Conservation (phyloP, 2,888 invertebrate genomes). For the Agonopterix heracliana region DNA sequence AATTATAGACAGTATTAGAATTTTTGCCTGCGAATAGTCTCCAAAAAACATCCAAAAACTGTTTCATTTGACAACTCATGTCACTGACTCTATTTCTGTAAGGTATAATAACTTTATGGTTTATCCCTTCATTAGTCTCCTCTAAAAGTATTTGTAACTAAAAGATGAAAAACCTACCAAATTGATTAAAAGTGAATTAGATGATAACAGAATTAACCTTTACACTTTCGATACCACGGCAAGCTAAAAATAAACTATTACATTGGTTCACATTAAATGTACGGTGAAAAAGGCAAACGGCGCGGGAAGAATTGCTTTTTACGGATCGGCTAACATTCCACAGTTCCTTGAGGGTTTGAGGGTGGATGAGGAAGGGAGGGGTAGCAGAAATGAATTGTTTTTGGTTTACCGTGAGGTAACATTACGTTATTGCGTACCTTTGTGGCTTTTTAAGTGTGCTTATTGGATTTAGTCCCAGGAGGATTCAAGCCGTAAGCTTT, state of each 20-base stretch:
- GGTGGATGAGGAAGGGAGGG: conserved; percentile 16
- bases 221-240: no score
- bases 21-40: no score
- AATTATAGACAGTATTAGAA: no score
- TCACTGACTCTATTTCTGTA: no score
- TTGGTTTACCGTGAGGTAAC: conserved; percentile 56
- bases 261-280: conserved; percentile 63
- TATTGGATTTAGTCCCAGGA: conserved; percentile 20
- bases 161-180: no score
- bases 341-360: conserved; percentile 35
- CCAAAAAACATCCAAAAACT: no score
- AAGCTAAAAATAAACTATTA: conserved; percentile 20
- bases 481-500: conserved; percentile 27
- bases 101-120: no score
- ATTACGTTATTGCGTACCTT: conserved; percentile 62
- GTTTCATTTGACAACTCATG: no score
- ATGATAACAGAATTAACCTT: no score
- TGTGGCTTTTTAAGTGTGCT: conserved; percentile 58
- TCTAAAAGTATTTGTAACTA: no score
- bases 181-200: no score
- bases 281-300: conserved; percentile 66
- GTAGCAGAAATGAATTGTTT: conserved; percentile 62
- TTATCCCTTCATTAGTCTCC: no score
- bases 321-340: conserved; percentile 65
- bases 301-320: conserved; percentile 68